A percentile compares a stretch with the other conserved stretches of the same genome.
Conservation (phyloP, 2,888 invertebrate species). For the Pinctada fucata region DNA sequence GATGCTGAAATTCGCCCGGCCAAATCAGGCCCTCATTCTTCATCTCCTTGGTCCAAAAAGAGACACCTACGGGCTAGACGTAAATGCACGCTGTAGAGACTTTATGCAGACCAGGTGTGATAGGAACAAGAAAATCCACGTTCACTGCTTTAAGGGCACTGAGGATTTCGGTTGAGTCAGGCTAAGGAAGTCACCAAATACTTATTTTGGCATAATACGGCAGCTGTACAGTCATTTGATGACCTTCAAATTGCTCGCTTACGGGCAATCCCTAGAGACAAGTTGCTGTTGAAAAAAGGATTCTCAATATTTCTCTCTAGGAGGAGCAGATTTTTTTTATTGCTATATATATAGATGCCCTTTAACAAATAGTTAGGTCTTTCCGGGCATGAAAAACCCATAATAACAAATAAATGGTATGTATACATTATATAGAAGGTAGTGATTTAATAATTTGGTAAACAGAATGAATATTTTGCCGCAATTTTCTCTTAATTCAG, state of each 20-base stretch:
- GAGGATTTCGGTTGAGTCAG: not conserved
- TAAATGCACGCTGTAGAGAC: not conserved
- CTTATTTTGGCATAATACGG: slow-evolving; percentile 1
- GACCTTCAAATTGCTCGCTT: not conserved
- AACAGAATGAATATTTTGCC: too few relatives aligned
- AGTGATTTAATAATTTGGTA: too few relatives aligned
- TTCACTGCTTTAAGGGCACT: slow-evolving; percentile 6
- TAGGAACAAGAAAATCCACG: not conserved
- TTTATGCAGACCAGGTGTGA: not conserved
- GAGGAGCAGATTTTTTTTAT: not conserved
- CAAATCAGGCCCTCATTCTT: slow-evolving; percentile 11
- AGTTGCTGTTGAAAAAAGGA: not conserved
- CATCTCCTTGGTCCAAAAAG: slow-evolving; percentile 5
- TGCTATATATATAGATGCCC: too few relatives aligned
- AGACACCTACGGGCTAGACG: not conserved
- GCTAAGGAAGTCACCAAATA: not conserved
- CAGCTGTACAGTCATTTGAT: not conserved
- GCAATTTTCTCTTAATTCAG: too few relatives aligned
- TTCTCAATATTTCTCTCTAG: slow-evolving; percentile 7
- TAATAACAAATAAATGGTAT: too few relatives aligned
- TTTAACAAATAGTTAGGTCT: too few relatives aligned
- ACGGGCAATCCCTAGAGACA: not conserved
- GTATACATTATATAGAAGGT: too few relatives aligned
- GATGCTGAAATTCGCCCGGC: not conserved
- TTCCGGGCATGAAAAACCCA: too few relatives aligned